Percentiles rank a stretch among this genome's conserved stretches.
Evolutionary conservation across 2,888 invertebrate genomes (phyloP).

Genomic region (Drosophila hamatofila): DNA sequence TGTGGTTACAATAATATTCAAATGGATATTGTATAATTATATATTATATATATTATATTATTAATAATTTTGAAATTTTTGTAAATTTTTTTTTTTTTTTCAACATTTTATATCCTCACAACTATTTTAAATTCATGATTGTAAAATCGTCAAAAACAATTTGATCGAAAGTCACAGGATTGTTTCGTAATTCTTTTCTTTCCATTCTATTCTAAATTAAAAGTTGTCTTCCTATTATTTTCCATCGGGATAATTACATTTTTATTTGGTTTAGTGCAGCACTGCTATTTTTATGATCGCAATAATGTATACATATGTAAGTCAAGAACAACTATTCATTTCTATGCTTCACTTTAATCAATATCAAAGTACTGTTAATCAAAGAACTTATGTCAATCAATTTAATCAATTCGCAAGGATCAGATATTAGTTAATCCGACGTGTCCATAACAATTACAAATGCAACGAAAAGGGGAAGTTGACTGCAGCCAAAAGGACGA

Average conservation of each 20-base stretch:
- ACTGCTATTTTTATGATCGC: neutral
- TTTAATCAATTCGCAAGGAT: neutral
- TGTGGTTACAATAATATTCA: too few relatives aligned
- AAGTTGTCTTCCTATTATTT: neutral
- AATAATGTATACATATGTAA: too few relatives aligned
- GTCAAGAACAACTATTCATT: too few relatives aligned
- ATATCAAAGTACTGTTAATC: neutral
- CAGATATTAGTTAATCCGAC: neutral
- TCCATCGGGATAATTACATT: neutral
- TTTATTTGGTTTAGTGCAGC: neutral
- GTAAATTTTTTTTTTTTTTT: too few relatives aligned
- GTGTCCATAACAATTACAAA: slow-evolving; percentile 2
- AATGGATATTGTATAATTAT: too few relatives aligned
- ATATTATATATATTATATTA: too few relatives aligned
- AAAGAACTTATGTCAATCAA: neutral
- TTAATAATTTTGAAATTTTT: too few relatives aligned
- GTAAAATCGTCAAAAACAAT: too few relatives aligned
- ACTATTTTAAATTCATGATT: too few relatives aligned
- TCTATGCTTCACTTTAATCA: neutral
- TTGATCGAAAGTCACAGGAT: too few relatives aligned
- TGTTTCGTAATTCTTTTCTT: neutral
- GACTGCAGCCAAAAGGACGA: slow-evolving; percentile 11
- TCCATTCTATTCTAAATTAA: neutral
- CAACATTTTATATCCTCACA: too few relatives aligned
- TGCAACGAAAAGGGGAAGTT: slow-evolving; percentile 5